Percentiles rank a stretch among this genome's conserved stretches.
Evolutionary conservation across 2,113 vertebrate genomes (phyloP).

Genomic region (Siniperca knerii): DNA sequence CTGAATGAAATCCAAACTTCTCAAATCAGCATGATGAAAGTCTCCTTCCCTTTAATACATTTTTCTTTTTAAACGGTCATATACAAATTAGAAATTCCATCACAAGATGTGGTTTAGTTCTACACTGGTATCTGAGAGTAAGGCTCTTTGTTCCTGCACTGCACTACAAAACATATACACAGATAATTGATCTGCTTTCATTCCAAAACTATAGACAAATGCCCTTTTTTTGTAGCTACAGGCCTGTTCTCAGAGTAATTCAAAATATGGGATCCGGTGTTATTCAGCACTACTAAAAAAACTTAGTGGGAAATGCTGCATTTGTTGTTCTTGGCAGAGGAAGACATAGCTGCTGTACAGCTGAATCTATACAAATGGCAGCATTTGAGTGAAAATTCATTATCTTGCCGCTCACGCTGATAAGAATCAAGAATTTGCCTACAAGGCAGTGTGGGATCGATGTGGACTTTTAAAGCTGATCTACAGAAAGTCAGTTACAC

Average conservation of each 20-base stretch:
- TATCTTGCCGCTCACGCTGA: background rate
- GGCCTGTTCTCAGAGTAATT: background rate
- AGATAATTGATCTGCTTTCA: background rate
- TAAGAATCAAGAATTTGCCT: background rate
- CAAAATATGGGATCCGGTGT: background rate
- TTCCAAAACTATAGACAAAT: background rate
- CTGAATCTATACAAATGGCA: background rate
- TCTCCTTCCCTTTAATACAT: background rate
- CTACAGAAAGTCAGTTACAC: constrained; percentile 28
- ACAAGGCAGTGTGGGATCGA: background rate
- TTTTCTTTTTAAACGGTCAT: background rate
- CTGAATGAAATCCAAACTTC: background rate
- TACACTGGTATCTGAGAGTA: background rate
- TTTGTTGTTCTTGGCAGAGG: background rate
- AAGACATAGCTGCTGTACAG: background rate
- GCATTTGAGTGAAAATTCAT: constrained; percentile 1
- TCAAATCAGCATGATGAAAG: background rate
- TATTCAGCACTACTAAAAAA: too few species aligned
- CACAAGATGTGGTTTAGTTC: background rate
- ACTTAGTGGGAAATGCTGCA: background rate
- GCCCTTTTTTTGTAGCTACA: background rate
- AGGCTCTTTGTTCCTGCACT: background rate
- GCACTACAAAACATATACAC: background rate
- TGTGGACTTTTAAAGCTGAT: background rate
- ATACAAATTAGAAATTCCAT: background rate